Conservation (phyloP, 2,888 invertebrate genomes). For the Beris chalybata region DNA sequence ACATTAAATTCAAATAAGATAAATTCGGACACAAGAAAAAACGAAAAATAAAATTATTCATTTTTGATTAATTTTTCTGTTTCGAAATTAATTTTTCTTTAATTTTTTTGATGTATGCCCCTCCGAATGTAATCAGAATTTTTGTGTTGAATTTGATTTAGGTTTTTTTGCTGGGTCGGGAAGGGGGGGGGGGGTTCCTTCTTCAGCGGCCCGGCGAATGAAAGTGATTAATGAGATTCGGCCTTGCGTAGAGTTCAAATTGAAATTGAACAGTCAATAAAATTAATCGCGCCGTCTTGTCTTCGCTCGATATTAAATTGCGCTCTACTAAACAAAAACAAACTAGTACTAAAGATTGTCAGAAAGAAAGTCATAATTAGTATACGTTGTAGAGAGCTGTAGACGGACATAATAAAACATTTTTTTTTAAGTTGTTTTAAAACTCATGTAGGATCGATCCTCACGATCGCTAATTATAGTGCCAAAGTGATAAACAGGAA, state of each 20-base stretch:
- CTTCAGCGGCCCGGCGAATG: not conserved
- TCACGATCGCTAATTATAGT: slow-evolving; percentile 22
- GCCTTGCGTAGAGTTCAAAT: slow-evolving; percentile 9
- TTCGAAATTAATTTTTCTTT: slow-evolving; percentile 27
- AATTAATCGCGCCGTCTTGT: not conserved
- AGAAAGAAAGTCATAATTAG: slow-evolving; percentile 3
- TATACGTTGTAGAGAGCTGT: not conserved
- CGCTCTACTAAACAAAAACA: slow-evolving; percentile 2
- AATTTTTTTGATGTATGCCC: slow-evolving; percentile 15
- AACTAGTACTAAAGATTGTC: slow-evolving; percentile 7
- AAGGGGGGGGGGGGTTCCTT: no score
- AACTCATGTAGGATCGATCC: slow-evolving; percentile 5
- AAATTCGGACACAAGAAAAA: not conserved
- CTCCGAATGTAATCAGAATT: slow-evolving; percentile 15
- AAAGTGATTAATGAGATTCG: slow-evolving; percentile 22
- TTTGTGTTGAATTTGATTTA: slow-evolving; percentile 14
- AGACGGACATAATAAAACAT: not conserved
- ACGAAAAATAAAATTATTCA: slow-evolving; percentile 10
- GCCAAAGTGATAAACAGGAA: slow-evolving; percentile 21
- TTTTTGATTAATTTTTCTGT: slow-evolving; percentile 25
- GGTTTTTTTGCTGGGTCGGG: not conserved
- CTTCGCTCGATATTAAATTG: not conserved
- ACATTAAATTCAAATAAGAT: no score
- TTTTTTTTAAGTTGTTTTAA: slow-evolving; percentile 1
- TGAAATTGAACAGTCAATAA: slow-evolving; percentile 10